Conservation (phyloP, 1,140 invertebrate species). For the Periplaneta americana region DNA sequence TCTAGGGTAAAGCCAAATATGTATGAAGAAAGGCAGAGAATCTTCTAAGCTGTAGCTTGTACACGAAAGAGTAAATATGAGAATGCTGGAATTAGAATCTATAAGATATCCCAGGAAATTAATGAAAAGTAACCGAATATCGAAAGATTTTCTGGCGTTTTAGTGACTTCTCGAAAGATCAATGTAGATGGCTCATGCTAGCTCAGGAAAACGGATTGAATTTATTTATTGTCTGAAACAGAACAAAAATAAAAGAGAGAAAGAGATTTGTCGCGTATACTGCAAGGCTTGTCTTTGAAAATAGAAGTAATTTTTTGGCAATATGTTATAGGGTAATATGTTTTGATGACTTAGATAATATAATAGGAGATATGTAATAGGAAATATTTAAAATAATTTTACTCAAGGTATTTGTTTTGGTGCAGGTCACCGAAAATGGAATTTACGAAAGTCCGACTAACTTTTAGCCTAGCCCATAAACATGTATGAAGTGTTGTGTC, state of each 20-base stretch:
- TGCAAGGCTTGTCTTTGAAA: not conserved
- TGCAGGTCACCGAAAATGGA: constrained; percentile 12
- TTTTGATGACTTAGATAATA: not conserved
- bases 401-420: constrained; percentile 11
- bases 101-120: not conserved
- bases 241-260: not conserved
- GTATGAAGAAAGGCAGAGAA: too few species aligned
- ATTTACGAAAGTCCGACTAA: constrained; percentile 3
- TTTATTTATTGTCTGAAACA: not conserved
- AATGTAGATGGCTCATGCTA: not conserved
- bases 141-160: not conserved
- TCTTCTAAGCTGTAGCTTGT: too few species aligned
- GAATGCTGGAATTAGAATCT: not conserved
- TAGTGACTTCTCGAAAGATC: not conserved
- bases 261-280: not conserved
- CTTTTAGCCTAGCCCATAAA: constrained; percentile 6
- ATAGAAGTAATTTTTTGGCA: not conserved
- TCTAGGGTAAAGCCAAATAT: not conserved
- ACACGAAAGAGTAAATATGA: too few species aligned
- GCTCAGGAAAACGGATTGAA: not conserved
- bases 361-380: not conserved
- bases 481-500: not conserved
- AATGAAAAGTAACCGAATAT: too few species aligned
- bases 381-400: constrained; percentile 6
- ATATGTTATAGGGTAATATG: not conserved